Evolutionary conservation across 2,797 vertebrate genomes (phyloP).

Genomic region (Euphonia xanthogaster): DNA sequence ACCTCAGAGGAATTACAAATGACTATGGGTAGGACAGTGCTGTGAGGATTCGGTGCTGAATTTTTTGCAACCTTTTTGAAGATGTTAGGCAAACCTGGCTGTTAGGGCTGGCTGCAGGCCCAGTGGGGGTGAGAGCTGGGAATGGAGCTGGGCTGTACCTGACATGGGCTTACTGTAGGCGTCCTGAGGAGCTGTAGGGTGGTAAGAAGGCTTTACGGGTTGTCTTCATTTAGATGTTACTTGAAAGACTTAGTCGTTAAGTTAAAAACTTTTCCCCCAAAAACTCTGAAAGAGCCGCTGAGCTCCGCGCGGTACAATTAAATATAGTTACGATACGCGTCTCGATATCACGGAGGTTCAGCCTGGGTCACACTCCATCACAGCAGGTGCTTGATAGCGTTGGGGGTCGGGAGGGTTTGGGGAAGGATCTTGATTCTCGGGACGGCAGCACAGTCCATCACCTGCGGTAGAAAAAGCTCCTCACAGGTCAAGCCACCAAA

Average conservation of each 20-base stretch:
- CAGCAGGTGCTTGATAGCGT: not conserved
- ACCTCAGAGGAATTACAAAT: not conserved
- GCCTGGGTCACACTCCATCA: not conserved
- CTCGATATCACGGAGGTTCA: fast-evolving
- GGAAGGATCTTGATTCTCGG: not conserved
- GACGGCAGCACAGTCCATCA: no score
- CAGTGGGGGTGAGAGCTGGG: fast-evolving
- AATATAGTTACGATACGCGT: fast-evolving
- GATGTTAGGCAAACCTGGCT: not conserved
- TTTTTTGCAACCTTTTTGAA: not conserved
- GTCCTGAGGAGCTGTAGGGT: no score
- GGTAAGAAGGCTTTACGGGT: not conserved
- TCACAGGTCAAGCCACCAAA: no score
- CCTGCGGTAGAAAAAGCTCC: not conserved
- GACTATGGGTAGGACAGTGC: no score
- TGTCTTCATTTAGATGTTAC: not conserved
- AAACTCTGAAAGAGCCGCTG: not conserved
- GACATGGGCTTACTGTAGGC: no score
- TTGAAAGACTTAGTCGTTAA: not conserved
- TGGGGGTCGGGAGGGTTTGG: not conserved
- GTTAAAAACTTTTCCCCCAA: not conserved
- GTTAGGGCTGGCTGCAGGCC: not conserved
- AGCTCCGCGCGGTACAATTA: not conserved
- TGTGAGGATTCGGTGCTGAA: not conserved
- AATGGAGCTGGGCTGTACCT: not conserved